A percentile compares a stretch with the other conserved stretches of the same genome.
Conservation (phyloP, 2,797 vertebrate species). For the Clarias pachynema region DNA sequence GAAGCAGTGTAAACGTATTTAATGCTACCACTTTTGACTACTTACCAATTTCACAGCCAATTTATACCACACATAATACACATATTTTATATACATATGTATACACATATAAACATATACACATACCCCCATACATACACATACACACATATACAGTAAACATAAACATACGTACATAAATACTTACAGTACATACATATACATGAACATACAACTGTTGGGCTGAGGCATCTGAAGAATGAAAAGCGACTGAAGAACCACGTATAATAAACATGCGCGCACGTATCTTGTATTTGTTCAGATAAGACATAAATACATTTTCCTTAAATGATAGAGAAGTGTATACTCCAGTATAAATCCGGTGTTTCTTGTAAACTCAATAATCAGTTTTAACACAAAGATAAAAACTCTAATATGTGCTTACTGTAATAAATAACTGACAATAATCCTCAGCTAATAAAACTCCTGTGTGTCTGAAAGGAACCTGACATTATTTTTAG, state of each 20-base stretch:
- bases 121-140: no score
- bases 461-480: neutral
- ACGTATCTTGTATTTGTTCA: neutral
- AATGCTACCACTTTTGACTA: no score
- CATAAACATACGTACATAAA: neutral
- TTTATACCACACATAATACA: no score
- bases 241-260: conserved; percentile 36
- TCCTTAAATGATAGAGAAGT: neutral
- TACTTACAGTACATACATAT: no score
- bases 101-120: no score
- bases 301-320: neutral
- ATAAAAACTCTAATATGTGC: neutral
- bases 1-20: no score
- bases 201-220: conserved; percentile 35
- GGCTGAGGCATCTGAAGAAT: conserved; percentile 38
- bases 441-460: neutral
- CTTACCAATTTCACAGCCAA: no score
- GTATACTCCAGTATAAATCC: neutral
- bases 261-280: conserved; percentile 46
- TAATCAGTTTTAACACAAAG: neutral
- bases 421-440: neutral
- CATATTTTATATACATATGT: no score
- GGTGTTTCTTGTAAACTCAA: neutral
- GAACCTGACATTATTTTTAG: neutral
- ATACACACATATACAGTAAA: no score